These are phyloP conservation scores for Denticeps clupeoides DNA, from an alignment of 2,797 vertebrate species.

Conservation along the genomic window DNA sequence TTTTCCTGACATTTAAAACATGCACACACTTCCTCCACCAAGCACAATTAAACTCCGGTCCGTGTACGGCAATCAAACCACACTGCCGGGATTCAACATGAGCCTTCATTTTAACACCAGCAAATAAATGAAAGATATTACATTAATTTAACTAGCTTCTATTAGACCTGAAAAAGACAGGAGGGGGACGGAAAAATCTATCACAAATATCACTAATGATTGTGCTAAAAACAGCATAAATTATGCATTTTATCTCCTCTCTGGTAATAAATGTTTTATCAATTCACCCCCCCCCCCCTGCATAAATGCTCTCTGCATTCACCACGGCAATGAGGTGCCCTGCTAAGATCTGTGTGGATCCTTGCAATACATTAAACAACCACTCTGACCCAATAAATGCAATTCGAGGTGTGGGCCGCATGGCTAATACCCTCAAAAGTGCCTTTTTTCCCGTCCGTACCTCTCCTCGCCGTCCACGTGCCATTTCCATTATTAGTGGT, in stretches of 20 bases:
- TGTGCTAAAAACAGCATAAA: slow-evolving; percentile 99
- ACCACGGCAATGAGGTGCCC: slow-evolving; percentile 74
- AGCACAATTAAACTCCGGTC: slow-evolving; percentile 78
- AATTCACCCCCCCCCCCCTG: slow-evolving; percentile 91
- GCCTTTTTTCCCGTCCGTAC: slow-evolving; percentile 13
- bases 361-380: slow-evolving; percentile 77
- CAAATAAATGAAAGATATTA: slow-evolving; percentile 86
- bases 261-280: slow-evolving; percentile 99
- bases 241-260: slow-evolving; percentile 99
- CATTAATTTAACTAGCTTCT: slow-evolving; percentile 82
- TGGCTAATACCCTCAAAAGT: slow-evolving; percentile 37
- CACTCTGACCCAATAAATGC: slow-evolving; percentile 60
- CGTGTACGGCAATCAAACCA: slow-evolving; percentile 75
- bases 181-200: slow-evolving; percentile 73
- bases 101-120: slow-evolving; percentile 79
- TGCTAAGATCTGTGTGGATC: slow-evolving; percentile 79
- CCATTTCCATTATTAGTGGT: slow-evolving; percentile 11
- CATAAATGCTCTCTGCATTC: slow-evolving; percentile 93
- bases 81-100: slow-evolving; percentile 37
- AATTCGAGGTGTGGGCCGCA: slow-evolving; percentile 59
- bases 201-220: slow-evolving; percentile 98
- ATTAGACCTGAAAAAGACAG: slow-evolving; percentile 76
- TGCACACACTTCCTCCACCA: slow-evolving; percentile 69
- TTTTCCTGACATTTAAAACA: slow-evolving; percentile 84
- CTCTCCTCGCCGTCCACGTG: slow-evolving; percentile 17